phyloP scores from a whole-genome alignment of 2,113 vertebrate genomes.

The Amia ocellicauda region DNA sequence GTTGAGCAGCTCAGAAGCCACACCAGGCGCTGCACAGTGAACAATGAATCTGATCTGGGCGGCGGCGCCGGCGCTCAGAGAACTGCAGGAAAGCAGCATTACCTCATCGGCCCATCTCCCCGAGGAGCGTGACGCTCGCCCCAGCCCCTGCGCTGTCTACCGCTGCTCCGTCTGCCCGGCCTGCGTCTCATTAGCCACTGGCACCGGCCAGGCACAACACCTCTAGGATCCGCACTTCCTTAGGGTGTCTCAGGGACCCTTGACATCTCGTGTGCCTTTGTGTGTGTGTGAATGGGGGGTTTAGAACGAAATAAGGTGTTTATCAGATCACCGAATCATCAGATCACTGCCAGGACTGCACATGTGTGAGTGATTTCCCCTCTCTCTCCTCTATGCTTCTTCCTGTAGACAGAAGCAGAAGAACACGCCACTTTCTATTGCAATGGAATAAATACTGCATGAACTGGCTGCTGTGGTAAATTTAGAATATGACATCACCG shows the following conservation, averaged over 20 bases:
- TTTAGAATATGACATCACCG: slow-evolving; percentile 40
- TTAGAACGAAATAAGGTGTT: no score
- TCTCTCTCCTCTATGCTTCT: no score
- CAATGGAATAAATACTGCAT: neutral
- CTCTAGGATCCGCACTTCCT: slow-evolving; percentile 8
- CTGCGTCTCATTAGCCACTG: slow-evolving; percentile 30
- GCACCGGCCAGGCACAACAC: slow-evolving; percentile 18
- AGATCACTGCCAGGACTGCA: no score
- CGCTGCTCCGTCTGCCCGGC: slow-evolving; percentile 12
- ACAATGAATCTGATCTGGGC: slow-evolving; percentile 14
- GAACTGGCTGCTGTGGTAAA: slow-evolving; percentile 35
- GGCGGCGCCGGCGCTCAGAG: neutral
- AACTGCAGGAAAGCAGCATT: slow-evolving; percentile 32
- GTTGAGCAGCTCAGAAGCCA: no score
- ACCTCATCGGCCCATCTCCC: slow-evolving; percentile 47
- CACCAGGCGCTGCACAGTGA: neutral
- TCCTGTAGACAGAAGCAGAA: no score
- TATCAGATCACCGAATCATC: no score
- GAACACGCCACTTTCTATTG: no score
- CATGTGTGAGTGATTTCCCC: no score
- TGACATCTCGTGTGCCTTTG: no score
- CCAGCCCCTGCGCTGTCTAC: slow-evolving; percentile 41
- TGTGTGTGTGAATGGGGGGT: no score
- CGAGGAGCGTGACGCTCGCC: slow-evolving; percentile 19
- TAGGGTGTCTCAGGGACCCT: no score